A percentile compares a stretch with the other conserved stretches of the same genome.
Conservation (phyloP, 1,140 invertebrate species). For the Drosophila sulfurigaster region DNA sequence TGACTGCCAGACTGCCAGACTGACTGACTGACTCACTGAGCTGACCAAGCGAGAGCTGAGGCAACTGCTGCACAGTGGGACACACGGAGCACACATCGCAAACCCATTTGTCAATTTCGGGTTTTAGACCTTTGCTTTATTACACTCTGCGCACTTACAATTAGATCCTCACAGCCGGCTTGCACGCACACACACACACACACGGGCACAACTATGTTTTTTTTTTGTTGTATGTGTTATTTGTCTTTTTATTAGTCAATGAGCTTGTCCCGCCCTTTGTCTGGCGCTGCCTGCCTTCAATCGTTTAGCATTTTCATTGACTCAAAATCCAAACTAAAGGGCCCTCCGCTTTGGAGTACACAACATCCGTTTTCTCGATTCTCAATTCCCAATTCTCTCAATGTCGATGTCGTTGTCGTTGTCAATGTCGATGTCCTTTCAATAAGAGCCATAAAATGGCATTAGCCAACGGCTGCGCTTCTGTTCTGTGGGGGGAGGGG, state of each 20-base stretch:
- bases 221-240: conserved; percentile 5
- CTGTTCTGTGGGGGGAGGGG: no score
- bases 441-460: conserved; percentile 47
- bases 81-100: conserved; percentile 30
- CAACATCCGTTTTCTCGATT: conserved; percentile 50
- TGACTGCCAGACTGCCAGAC: conserved; percentile 18
- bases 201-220: conserved; percentile 6
- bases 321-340: conserved; percentile 30
- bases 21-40: conserved; percentile 1
- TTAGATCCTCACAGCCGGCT: conserved; percentile 60
- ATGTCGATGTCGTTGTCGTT: conserved; percentile 21
- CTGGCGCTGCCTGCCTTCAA: conserved; percentile 28
- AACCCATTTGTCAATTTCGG: conserved; percentile 76
- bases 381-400: not conserved
- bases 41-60: conserved; percentile 31
- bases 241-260: conserved; percentile 68
- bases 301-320: conserved; percentile 49
- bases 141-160: conserved; percentile 42
- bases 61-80: conserved; percentile 65
- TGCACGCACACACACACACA: conserved; percentile 4
- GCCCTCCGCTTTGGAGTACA: conserved; percentile 50
- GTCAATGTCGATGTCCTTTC: conserved; percentile 34
- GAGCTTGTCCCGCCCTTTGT: conserved; percentile 47
- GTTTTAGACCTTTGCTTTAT: conserved; percentile 44
- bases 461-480: conserved; percentile 17